These are phyloP conservation scores for Drosophila mimetica DNA, from an alignment of 2,888 invertebrate species.

Conservation along the genomic window DNA sequence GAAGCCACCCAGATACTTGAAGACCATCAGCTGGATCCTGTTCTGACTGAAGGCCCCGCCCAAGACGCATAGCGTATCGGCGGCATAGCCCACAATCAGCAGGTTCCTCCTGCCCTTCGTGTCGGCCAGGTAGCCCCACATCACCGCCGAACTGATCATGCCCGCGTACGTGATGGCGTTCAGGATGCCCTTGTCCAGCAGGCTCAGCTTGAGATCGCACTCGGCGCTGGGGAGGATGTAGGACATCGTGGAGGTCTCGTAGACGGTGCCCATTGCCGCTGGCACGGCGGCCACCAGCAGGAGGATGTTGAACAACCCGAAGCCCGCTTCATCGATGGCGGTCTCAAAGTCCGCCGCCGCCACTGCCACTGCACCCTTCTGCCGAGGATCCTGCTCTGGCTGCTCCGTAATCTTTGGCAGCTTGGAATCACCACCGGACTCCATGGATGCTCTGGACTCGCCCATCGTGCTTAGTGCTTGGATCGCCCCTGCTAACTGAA, in stretches of 20 bases:
- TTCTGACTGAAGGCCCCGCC: constrained; percentile 88
- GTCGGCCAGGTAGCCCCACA: constrained; percentile 92
- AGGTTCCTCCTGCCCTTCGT: constrained; percentile 89
- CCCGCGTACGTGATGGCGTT: constrained; percentile 90
- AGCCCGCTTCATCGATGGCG: constrained; percentile 88
- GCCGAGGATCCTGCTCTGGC: not conserved
- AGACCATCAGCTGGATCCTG: constrained; percentile 87
- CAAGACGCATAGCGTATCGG: constrained; percentile 87
- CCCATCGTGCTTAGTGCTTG: constrained; percentile 42
- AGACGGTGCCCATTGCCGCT: constrained; percentile 88
- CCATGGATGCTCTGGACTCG: constrained; percentile 6
- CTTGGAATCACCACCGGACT: constrained; percentile 11
- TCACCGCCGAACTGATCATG: constrained; percentile 86
- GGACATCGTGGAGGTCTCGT: constrained; percentile 89
- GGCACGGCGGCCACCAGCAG: constrained; percentile 87
- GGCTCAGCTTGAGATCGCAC: constrained; percentile 88
- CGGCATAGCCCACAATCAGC: constrained; percentile 87
- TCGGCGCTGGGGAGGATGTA: constrained; percentile 90
- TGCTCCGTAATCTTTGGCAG: constrained; percentile 22
- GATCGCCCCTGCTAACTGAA: constrained; percentile 54
- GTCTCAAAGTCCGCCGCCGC: constrained; percentile 87
- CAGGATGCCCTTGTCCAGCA: constrained; percentile 89
- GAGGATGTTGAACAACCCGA: constrained; percentile 89
- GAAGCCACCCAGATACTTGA: constrained; percentile 90
- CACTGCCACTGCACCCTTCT: constrained; percentile 6